Base-by-base conservation (phyloP, 2,113 vertebrate species). In the Raja brachyura region DNA sequence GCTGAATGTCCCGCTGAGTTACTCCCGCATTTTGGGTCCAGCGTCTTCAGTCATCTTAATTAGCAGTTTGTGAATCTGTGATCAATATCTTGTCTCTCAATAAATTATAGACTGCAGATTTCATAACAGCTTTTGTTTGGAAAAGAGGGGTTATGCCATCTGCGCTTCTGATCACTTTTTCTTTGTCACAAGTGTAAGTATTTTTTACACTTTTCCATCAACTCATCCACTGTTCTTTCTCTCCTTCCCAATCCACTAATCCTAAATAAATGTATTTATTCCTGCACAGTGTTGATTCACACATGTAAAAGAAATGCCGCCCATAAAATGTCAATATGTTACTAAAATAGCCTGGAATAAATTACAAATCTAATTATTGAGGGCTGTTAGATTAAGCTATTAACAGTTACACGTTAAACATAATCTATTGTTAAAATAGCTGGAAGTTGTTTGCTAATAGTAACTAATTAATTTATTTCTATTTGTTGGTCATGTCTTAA, bases 401-500 rank as follows among this genome's bases (percentile, higher is more conserved):
- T 88, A 88, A 88, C 10, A 31, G 59, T 88, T n/a, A 2, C 31
- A 31, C 16, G 28, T 88, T 88, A 7, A 63, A 63, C 59, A 66
- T 31, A 18, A 88, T 66, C 20, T 73, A 54, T 4, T 22, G 70
- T 92, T 48, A 92, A 92, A 48, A 92, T 54, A 92, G 70, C 68
- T 1, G 14, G 83, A 2, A 79, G 11, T 75, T 95, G 54, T 94
- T 95, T 95, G 77, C 93, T 94, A 93, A 93, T 94, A 93, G 2
- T 31, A 95, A 92, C 73, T 93, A 94, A 94, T 95, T 93, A 75
- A 54, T 90, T 94, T 95, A 48, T 94, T 94, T 93, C 56, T 93
- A 94, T 93, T 95, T 94, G 94, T 93, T 94, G 94, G 93, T 95
- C 56, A 48, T 61, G 93, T 68, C 93, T 78, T 94, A 94, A 94